Base-by-base conservation (phyloP, 92 coral and sea anemone species). In the Porites lobata region DNA sequence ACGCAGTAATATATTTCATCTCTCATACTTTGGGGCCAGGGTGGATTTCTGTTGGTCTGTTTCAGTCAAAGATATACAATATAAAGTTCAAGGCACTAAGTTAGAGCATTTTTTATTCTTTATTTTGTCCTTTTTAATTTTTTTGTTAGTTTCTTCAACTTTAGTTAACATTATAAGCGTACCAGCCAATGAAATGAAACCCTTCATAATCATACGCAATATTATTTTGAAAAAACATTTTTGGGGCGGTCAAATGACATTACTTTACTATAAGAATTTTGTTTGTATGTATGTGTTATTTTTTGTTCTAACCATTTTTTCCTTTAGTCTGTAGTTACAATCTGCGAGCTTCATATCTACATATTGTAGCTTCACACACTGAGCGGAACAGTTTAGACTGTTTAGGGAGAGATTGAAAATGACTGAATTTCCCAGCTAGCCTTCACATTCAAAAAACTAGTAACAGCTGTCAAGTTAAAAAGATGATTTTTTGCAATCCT, bases 181-280 rank as follows among this genome's bases (percentile, higher is more conserved):
- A 81, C 77, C 56, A 58, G 78, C 78, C 15, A 56, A 56, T 62
- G 3, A 69, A 81, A 76, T 53, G 63, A 67, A 56, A 24, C 70
- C 71, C 38, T 77, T 38, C 47, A 38, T 38, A 38, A 38, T 38
- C 47, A 38, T 53, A 65, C 32, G 43, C 11, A 63, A 71, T 64
- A 72, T 72, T 63, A 79, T 79, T 43, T 53, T 50, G 38, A 72
- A 21, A 17, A 38, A 69, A 69, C 50, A n/a, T 69, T 69, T 24
- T 69, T 69, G 22, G 10, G 11, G 11, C 47, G 64, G 62, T 47
- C 85, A 81, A 71, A 57, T 66, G 52, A 65, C 56, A 15, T 80
- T 77, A 50, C 24, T 66, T 50, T 59, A 26, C 52, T 57, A 56
- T 50, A 8, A 43, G 32, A 64, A 9, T 9, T 20, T 80, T 21